Evolutionary conservation across 2,888 invertebrate genomes (phyloP).

Genomic region (Nemurella pictetii): DNA sequence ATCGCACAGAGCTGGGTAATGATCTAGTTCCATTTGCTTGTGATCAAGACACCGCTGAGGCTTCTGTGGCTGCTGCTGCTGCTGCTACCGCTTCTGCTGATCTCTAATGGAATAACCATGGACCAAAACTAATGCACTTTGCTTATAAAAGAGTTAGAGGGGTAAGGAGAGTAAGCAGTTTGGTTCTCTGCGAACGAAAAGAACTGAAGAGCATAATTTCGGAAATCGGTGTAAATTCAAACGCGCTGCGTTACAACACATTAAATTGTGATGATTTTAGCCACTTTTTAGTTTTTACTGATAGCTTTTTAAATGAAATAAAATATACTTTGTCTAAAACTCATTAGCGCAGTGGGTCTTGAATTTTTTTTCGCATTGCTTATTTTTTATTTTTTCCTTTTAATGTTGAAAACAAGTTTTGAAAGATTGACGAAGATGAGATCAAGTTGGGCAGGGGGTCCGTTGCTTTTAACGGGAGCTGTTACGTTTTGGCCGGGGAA

Average conservation of each 20-base stretch:
- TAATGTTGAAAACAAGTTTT: neutral
- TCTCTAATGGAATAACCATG: neutral
- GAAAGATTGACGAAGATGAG: neutral
- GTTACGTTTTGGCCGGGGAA: neutral
- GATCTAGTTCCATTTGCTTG: constrained; percentile 19
- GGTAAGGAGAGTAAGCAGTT: neutral
- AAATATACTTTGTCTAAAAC: neutral
- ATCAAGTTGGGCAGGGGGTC: neutral
- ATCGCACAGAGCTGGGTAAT: constrained; percentile 9
- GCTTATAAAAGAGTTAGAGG: neutral
- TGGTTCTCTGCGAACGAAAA: neutral
- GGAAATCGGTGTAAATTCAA: too few species aligned
- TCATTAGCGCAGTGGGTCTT: neutral
- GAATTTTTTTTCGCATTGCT: neutral
- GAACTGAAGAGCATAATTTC: too few species aligned
- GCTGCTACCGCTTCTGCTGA: neutral
- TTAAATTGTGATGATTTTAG: neutral
- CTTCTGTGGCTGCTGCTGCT: neutral
- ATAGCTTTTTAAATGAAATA: neutral
- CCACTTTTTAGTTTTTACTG: too few species aligned
- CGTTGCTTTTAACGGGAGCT: neutral
- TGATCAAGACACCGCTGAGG: neutral
- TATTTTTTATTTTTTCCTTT: neutral
- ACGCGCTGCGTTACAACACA: too few species aligned
- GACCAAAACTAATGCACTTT: neutral